phyloP scores from a whole-genome alignment of 1,140 invertebrate species.

The Triops longicaudatus region DNA sequence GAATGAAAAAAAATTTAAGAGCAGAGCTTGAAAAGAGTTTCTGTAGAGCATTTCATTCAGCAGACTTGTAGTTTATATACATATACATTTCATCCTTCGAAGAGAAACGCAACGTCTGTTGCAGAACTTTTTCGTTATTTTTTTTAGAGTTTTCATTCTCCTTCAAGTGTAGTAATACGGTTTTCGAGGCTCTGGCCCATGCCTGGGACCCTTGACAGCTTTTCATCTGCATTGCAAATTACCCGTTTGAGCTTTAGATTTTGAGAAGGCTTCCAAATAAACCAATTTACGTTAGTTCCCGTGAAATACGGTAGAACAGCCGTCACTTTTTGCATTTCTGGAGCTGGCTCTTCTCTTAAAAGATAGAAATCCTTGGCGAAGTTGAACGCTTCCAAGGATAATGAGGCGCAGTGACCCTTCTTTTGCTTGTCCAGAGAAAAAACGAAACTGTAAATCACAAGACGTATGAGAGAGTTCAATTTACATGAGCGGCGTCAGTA shows the following conservation, averaged over 20 bases:
- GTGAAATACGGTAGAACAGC: not conserved
- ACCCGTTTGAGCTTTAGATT: not conserved
- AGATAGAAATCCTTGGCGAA: not conserved
- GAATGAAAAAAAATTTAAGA: no score
- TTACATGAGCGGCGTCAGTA: not conserved
- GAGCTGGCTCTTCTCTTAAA: not conserved
- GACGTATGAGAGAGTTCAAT: not conserved
- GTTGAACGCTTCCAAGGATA: not conserved
- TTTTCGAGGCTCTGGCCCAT: no score
- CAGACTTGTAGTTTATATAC: no score
- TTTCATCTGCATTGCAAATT: constrained; percentile 3
- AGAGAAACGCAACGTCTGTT: not conserved
- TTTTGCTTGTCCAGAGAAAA: not conserved
- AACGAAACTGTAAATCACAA: not conserved
- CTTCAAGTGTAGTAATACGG: no score
- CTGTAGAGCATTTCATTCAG: no score
- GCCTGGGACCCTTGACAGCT: not conserved
- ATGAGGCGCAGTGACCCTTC: not conserved
- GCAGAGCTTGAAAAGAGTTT: no score
- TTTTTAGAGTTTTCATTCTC: no score
- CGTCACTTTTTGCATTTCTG: not conserved
- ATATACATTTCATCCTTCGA: no score
- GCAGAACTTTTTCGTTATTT: not conserved
- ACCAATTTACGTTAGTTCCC: not conserved
- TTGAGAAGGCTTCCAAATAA: not conserved